Percentiles rank a stretch among this genome's conserved stretches.
phyloP scores from a whole-genome alignment of 2,113 vertebrate species.

The Xyliphius kryptos region DNA sequence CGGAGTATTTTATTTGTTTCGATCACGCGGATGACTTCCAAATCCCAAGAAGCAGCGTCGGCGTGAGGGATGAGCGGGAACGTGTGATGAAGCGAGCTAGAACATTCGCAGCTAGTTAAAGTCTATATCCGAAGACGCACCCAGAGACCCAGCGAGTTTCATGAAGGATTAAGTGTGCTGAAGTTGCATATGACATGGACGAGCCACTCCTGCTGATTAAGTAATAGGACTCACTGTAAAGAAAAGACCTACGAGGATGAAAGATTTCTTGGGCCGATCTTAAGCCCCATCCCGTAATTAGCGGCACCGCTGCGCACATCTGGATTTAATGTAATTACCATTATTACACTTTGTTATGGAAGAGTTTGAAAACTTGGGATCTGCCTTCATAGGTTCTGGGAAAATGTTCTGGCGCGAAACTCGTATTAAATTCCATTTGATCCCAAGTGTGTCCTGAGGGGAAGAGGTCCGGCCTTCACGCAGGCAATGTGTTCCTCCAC shows the following conservation, averaged over 20 bases:
- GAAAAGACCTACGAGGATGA: not conserved
- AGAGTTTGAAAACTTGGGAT: too few relatives aligned
- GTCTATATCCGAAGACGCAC: constrained; percentile 30
- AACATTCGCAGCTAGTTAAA: constrained; percentile 40
- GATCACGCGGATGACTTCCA: constrained; percentile 2
- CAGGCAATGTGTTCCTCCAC: too few relatives aligned
- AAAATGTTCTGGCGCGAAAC: too few relatives aligned
- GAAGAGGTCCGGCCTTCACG: too few relatives aligned
- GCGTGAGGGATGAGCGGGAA: not conserved
- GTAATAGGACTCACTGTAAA: constrained; percentile 45
- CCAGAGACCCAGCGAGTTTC: constrained; percentile 25
- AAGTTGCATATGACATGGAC: constrained; percentile 47
- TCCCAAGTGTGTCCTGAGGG: too few relatives aligned
- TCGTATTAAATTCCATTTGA: too few relatives aligned
- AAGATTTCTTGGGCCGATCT: too few relatives aligned
- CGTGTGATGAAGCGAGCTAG: not conserved
- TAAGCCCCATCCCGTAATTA: too few relatives aligned
- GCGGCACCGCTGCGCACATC: too few relatives aligned
- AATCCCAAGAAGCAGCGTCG: constrained; percentile 3
- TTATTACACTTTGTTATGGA: too few relatives aligned
- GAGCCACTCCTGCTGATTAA: constrained; percentile 53
- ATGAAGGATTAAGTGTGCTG: constrained; percentile 41
- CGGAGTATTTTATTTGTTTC: constrained; percentile 24
- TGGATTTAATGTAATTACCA: too few relatives aligned
- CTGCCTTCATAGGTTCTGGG: too few relatives aligned